Base-by-base conservation (phyloP, 2,797 vertebrate genomes). In the Crocodylus rhombifer region DNA sequence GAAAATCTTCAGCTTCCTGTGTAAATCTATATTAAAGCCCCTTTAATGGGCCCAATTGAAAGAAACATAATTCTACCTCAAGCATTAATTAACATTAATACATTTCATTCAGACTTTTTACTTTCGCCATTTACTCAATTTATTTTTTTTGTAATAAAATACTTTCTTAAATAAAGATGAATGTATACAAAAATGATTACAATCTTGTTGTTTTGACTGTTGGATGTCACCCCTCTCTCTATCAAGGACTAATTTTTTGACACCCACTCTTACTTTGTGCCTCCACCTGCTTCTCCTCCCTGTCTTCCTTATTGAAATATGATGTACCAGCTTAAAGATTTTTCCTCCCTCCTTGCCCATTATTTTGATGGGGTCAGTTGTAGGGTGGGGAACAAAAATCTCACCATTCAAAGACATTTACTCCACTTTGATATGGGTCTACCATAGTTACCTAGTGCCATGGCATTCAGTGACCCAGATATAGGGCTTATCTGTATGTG, bases 21-120 rank as follows among this genome's bases (percentile, higher is more conserved):
- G 97, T 98, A 98, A 98, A 98, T 98, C 98, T 98, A 96, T 98
- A 98, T 98, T 98, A 98, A 98, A 98, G 96, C 98, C 97, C 51
- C 89, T 98, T 98, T 98, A 98, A 98, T 97, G 97, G 96, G 89
- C 96, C 84, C 90, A 98, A 96, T 96, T 98, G 97, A 96, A 97
- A 97, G 96, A 97, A 97, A 95, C 86, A 84, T 98, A 88, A 95
- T 88, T 95, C 87, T 91, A 77, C 81, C 86, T 95, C 69, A 94
- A 95, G 90, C 83, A 86, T 95, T 95, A 94, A 95, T 96, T 97
- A 95, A 89, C 63, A 65, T 84, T 92, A 95, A 89, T 96, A 93
- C 71, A 20, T 94, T 95, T 94, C 55, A 42, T 95, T 96, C 80
- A 95, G 84, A 90, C 63, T 93, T 94, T 84, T 94, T 91, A 74